These are phyloP conservation scores for Plemyria rubiginata DNA, from an alignment of 2,888 invertebrate species.

Conservation along the genomic window DNA sequence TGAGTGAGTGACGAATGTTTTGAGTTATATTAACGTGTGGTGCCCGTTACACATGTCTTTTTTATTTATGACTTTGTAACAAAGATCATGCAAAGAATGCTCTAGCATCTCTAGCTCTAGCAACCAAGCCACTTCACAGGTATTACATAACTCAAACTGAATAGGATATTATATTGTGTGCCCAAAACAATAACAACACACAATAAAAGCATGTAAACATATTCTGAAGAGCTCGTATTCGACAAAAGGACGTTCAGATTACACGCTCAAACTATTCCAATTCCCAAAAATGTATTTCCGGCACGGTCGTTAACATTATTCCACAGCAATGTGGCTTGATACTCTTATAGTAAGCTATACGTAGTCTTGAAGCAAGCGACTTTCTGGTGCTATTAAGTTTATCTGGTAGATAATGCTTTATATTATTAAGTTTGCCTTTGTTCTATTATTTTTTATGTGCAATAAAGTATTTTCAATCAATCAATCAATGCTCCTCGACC, in stretches of 20 bases:
- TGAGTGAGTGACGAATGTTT: too few relatives aligned
- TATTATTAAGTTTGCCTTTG: too few relatives aligned
- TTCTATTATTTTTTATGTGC: too few relatives aligned
- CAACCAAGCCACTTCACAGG: too few relatives aligned
- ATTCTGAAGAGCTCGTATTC: neutral
- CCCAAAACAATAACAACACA: neutral
- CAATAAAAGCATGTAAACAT: neutral
- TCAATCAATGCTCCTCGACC: neutral
- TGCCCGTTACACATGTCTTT: too few relatives aligned
- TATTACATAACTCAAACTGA: neutral
- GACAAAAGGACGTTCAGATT: constrained; percentile 6
- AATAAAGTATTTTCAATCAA: too few relatives aligned
- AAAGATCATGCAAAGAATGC: too few relatives aligned
- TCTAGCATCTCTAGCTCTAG: too few relatives aligned
- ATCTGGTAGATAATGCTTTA: too few relatives aligned
- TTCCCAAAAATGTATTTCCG: constrained; percentile 12
- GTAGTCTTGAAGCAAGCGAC: constrained; percentile 3
- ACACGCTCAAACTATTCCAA: constrained; percentile 13
- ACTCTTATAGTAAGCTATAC: neutral
- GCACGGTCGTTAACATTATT: constrained; percentile 24
- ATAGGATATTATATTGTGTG: neutral
- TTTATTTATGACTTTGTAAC: too few relatives aligned
- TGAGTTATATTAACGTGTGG: too few relatives aligned
- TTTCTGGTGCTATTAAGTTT: too few relatives aligned
- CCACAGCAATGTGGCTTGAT: constrained; percentile 6